Conservation (phyloP, 1,140 invertebrate species). For the Trissolcus basalis region DNA sequence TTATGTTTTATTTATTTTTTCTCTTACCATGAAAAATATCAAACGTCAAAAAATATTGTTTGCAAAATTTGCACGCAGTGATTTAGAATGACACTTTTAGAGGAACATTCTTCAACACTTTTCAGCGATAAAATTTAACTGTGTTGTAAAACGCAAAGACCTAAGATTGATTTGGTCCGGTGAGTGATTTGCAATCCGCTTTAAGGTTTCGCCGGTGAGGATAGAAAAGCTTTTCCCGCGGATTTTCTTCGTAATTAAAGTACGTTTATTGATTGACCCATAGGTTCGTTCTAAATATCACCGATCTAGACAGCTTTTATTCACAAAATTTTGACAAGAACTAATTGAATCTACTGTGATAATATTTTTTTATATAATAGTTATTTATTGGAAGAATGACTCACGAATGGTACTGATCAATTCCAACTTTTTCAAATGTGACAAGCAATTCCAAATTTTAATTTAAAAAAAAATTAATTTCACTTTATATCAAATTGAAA, state of each 20-base stretch:
- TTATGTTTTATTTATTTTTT: too few species aligned
- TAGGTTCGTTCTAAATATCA: conserved; percentile 29
- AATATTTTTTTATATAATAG: too few species aligned
- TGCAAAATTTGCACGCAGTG: not conserved
- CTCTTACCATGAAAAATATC: too few species aligned
- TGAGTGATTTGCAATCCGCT: conserved; percentile 64
- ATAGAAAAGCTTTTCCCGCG: conserved; percentile 58
- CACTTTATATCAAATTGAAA: too few species aligned
- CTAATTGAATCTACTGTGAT: too few species aligned
- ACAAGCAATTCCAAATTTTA: too few species aligned
- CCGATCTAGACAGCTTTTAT: not conserved
- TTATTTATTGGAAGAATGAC: too few species aligned
- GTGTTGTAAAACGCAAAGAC: conserved; percentile 49
- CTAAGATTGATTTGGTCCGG: conserved; percentile 62
- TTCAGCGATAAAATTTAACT: conserved; percentile 46
- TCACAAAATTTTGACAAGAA: too few species aligned
- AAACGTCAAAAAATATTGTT: too few species aligned
- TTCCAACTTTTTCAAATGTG: too few species aligned
- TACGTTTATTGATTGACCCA: conserved; percentile 60
- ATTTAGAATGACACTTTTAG: conserved; percentile 33
- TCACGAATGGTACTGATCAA: too few species aligned
- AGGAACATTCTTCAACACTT: conserved; percentile 4
- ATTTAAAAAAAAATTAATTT: too few species aligned
- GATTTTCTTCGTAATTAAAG: conserved; percentile 65
- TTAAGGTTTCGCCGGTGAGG: conserved; percentile 52